phyloP scores from a whole-genome alignment of 2,888 invertebrate species.

The Cheilosia impressa region DNA sequence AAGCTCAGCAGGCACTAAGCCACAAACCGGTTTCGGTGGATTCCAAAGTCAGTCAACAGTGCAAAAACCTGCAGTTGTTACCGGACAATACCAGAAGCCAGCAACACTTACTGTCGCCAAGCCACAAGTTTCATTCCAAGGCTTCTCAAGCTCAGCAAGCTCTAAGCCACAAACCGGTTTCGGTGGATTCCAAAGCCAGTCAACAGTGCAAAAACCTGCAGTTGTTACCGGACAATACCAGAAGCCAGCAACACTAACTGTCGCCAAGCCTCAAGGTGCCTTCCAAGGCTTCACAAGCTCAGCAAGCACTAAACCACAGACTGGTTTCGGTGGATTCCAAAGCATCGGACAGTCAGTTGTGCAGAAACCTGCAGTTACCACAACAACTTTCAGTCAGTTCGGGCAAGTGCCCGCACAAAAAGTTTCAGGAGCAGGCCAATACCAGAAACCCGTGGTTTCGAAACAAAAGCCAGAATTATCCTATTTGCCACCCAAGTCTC shows the following conservation, averaged over 20 bases:
- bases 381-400: constrained; percentile 14
- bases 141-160: not conserved
- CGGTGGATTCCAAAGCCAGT: not conserved
- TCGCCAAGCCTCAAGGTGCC: not conserved
- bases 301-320: constrained; percentile 12
- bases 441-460: not conserved
- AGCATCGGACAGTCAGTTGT: constrained; percentile 12
- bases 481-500: not conserved
- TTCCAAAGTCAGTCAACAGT: not conserved
- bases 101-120: not conserved
- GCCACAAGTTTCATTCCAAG: not conserved
- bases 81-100: not conserved
- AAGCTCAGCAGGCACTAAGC: not conserved
- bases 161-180: not conserved
- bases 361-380: not conserved
- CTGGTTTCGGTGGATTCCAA: not conserved
- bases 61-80: not conserved
- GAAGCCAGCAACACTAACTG: not conserved
- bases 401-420: not conserved
- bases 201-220: not conserved
- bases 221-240: not conserved
- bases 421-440: not conserved
- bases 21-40: not conserved
- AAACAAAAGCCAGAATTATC: not conserved
- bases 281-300: constrained; percentile 3